Conservation (phyloP, 2,113 vertebrate species). For the sheep (Ovis aries) region ARS-UI_Ramb_v3.0 NC_056060.1:13749501-13750000, state of each 20-base stretch:
- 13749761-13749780: too few relatives aligned
- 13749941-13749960: too few relatives aligned
- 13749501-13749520: not conserved
- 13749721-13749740: too few relatives aligned
- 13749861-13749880: too few relatives aligned
- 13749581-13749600: not conserved
- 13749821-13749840: too few relatives aligned
- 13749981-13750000: not conserved
- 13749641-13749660: not conserved
- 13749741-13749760: too few relatives aligned
- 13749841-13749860: too few relatives aligned
- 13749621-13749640: not conserved
- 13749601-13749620: not conserved
- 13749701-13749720: not conserved
- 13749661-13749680: not conserved
- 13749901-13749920: too few relatives aligned
- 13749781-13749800: too few relatives aligned
- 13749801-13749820: too few relatives aligned
- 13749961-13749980: fast-evolving
- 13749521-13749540: fast-evolving
- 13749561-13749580: not conserved
- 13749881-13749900: too few relatives aligned
- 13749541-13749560: not conserved
- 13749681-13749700: not conserved
- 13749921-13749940: too few relatives aligned